These are phyloP conservation scores for Caenorhabditis wallacei DNA, from an alignment of 2,888 invertebrate species.

Conservation along the genomic window DNA sequence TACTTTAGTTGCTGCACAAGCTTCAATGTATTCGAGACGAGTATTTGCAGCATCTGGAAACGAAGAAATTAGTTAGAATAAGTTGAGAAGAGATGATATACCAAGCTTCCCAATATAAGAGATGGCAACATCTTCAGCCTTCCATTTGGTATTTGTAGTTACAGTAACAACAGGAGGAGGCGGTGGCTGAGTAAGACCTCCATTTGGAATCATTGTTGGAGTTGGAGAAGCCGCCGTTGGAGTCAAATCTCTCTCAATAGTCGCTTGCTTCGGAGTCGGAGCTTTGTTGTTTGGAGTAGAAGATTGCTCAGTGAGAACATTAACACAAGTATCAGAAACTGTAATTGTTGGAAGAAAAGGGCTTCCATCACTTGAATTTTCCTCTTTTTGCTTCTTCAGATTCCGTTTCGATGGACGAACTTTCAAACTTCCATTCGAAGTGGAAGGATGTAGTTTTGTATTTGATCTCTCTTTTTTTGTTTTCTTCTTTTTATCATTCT, in stretches of 20 bases:
- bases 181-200: not conserved
- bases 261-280: not conserved
- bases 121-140: slow-evolving; percentile 43
- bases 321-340: slow-evolving; percentile 27
- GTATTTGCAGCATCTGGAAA: slow-evolving; percentile 13
- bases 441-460: slow-evolving; percentile 6
- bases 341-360: slow-evolving; percentile 13
- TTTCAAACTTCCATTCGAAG: slow-evolving; percentile 25
- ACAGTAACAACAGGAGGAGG: not conserved
- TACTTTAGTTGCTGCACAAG: not conserved
- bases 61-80: not conserved
- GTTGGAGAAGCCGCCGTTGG: slow-evolving; percentile 10
- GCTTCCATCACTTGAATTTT: slow-evolving; percentile 1
- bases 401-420: not conserved
- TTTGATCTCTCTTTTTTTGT: slow-evolving; percentile 22
- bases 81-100: not conserved
- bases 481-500: slow-evolving; percentile 14
- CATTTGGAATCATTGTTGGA: not conserved
- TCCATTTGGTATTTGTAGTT: slow-evolving; percentile 23
- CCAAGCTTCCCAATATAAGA: slow-evolving; percentile 34
- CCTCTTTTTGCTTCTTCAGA: slow-evolving; percentile 1
- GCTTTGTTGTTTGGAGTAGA: slow-evolving; percentile 8
- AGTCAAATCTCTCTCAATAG: not conserved
- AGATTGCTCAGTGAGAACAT: slow-evolving; percentile 1
- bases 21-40: slow-evolving; percentile 39